phyloP scores from a whole-genome alignment of 2,888 invertebrate genomes.

The Xanthorhoe designata region DNA sequence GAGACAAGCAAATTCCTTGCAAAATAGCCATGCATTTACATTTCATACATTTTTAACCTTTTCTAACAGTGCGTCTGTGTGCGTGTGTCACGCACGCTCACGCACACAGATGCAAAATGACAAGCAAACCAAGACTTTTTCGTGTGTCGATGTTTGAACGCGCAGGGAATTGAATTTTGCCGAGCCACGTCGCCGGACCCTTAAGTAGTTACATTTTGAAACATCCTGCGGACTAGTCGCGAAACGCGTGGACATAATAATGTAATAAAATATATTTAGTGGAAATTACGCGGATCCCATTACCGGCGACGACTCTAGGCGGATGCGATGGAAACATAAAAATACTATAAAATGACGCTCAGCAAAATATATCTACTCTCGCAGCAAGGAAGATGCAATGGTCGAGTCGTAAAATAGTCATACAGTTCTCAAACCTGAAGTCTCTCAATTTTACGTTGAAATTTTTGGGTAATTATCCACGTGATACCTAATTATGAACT shows the following conservation, averaged over 20 bases:
- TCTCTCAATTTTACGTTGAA: neutral
- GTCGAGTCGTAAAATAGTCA: neutral
- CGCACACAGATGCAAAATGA: too few species aligned
- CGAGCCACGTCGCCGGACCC: too few species aligned
- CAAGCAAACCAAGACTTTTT: too few species aligned
- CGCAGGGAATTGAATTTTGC: too few species aligned
- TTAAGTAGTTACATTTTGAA: constrained; percentile 30
- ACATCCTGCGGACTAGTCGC: constrained; percentile 37
- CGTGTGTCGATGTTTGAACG: too few species aligned
- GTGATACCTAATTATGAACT: too few species aligned
- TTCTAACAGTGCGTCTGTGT: too few species aligned
- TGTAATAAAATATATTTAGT: constrained; percentile 20
- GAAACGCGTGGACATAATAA: constrained; percentile 30
- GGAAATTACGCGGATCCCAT: constrained; percentile 23
- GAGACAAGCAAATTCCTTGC: too few species aligned
- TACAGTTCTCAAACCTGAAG: neutral
- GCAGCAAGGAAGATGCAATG: constrained; percentile 9
- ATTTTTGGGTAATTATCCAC: too few species aligned
- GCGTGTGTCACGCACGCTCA: too few species aligned
- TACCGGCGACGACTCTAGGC: constrained; percentile 10
- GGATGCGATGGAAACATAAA: constrained; percentile 19
- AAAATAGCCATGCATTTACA: too few species aligned
- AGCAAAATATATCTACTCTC: constrained; percentile 9
- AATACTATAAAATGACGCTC: constrained; percentile 16
- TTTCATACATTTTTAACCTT: too few species aligned